Evolutionary conservation across 92 coral and sea anemone genomes (phyloP).

Genomic region (Pocillopora meandrina): DNA sequence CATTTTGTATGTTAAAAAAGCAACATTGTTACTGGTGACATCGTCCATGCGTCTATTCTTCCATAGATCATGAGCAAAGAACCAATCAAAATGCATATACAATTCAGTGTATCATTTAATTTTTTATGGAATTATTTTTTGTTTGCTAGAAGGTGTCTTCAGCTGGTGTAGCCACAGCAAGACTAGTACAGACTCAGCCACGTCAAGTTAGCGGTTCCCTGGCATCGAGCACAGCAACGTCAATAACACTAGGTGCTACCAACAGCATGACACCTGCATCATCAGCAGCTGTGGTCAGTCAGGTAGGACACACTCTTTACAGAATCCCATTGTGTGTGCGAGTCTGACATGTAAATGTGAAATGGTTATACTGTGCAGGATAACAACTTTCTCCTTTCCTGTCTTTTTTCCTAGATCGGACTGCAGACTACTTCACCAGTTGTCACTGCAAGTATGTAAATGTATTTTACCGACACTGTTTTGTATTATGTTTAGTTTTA

Average conservation of each 20-base stretch:
- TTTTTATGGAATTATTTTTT: neutral
- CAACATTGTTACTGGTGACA: too few species aligned
- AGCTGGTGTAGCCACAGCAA: slow-evolving; percentile 42
- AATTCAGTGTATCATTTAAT: too few species aligned
- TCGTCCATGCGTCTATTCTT: too few species aligned
- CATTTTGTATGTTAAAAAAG: too few species aligned
- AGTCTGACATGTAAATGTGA: neutral
- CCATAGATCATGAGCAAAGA: too few species aligned
- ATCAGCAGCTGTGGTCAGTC: slow-evolving; percentile 55
- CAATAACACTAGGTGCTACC: slow-evolving; percentile 48
- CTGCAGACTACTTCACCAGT: slow-evolving; percentile 67
- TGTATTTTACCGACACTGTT: neutral
- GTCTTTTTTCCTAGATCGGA: slow-evolving; percentile 44
- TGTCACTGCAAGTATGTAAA: slow-evolving; percentile 76
- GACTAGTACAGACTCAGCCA: slow-evolving; percentile 56
- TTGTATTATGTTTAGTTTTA: too few species aligned
- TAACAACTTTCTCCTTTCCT: neutral
- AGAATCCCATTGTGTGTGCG: neutral
- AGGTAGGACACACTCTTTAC: slow-evolving; percentile 8
- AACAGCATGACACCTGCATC: slow-evolving; percentile 34
- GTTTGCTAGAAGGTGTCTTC: slow-evolving; percentile 49
- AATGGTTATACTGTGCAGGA: neutral
- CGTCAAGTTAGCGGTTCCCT: slow-evolving; percentile 52
- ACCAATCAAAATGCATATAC: too few species aligned
- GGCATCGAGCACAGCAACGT: slow-evolving; percentile 35